Evolutionary conservation across 2,888 invertebrate species (phyloP), one percentile per base, ranked within the genome.

Genomic region (Nemoura dubitans): DNA sequence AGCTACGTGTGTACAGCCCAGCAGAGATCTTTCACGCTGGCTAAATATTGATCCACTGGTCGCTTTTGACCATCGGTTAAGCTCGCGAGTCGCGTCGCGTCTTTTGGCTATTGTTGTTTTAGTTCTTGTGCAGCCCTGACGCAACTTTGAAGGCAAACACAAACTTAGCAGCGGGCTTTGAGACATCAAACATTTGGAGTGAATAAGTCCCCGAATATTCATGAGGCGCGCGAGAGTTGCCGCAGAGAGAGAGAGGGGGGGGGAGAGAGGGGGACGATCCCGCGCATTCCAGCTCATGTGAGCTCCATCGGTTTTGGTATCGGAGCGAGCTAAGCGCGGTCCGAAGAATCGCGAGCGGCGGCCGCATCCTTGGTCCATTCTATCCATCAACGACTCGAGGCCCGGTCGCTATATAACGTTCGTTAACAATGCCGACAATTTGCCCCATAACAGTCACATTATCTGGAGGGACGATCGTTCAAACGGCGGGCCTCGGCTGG

Each of bases 201-300:
- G 59, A 59, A 59, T 59, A 59, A 59, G 59, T 59, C 59, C 16
- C 59, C 59, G 59, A 59, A 59, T 59, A 59, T 59, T 59, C 59
- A 59, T 59, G 59, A 59, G 59, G 14, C 59, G 59, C n/a, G n/a
- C n/a, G n/a, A n/a, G n/a, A n/a, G n/a, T n/a, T n/a, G n/a, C n/a
- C n/a, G n/a, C n/a, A n/a, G n/a, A 10, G 59, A 59, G 59, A 59
- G 21, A 3, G 59, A 10, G 59, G 2, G 59, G 14, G 59, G 2
- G 21, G 59, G 59, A 10, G 59, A 10, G 36, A 36, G 36, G 21
- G 59, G 14, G 59, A 21, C 59, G 59, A 1, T 59, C 6, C 10
- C 14, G 59, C 59, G 59, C 59, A 59, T 59, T 59, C 59, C 59
- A 21, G 36, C 36, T 6, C 5, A 36, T 10, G 3, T 36, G 36